phyloP scores from a whole-genome alignment of 1,140 invertebrate species.

The Chrysoperla carnea region DNA sequence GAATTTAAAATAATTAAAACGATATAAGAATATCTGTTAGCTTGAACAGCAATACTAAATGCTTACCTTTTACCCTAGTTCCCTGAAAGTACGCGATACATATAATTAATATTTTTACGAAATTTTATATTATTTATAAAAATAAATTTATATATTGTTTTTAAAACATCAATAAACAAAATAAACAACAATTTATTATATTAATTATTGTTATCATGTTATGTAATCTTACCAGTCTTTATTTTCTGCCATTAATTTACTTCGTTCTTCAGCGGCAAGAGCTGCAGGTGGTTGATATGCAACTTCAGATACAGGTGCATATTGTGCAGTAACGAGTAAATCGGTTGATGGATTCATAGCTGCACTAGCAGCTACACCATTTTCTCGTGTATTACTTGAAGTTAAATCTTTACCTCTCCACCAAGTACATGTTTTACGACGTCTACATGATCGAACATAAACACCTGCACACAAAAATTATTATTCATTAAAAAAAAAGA shows the following conservation, averaged over 20 bases:
- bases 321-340: slow-evolving; percentile 45
- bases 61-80: background rate
- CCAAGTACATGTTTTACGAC: slow-evolving; percentile 7
- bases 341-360: slow-evolving; percentile 48
- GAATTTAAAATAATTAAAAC: too few species aligned
- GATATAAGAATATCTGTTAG: too few species aligned
- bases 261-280: slow-evolving; percentile 38
- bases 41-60: too few species aligned
- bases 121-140: too few species aligned
- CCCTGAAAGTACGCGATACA: background rate
- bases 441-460: slow-evolving; percentile 8
- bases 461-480: slow-evolving; percentile 4
- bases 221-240: slow-evolving; percentile 35
- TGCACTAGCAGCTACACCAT: slow-evolving; percentile 5
- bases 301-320: slow-evolving; percentile 47
- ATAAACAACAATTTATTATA: too few species aligned
- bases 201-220: too few species aligned
- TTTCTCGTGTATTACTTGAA: slow-evolving; percentile 9
- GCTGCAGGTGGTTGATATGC: slow-evolving; percentile 30
- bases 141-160: too few species aligned
- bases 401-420: slow-evolving; percentile 7
- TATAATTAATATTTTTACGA: too few species aligned
- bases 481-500: background rate
- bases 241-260: slow-evolving; percentile 46
- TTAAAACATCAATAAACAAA: too few species aligned